Conservation (phyloP, 2,888 invertebrate genomes). For the Nomada ruficornis region DNA sequence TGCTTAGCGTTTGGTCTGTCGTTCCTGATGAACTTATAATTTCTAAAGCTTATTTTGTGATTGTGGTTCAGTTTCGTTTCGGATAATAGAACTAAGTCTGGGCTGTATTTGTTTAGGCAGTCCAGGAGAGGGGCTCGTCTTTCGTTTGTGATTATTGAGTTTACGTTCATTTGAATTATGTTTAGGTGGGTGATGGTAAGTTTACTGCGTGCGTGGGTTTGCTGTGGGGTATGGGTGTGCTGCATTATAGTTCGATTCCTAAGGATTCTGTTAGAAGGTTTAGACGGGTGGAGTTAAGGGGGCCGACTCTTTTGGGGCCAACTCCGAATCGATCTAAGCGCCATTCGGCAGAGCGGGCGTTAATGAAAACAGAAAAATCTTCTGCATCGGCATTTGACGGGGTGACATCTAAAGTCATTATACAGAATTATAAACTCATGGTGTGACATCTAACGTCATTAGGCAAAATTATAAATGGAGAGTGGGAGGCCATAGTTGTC, state of each 20-base stretch:
- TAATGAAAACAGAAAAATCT: too few species aligned
- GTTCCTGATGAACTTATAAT: not conserved
- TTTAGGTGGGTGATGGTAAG: not conserved
- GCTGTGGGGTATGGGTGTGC: not conserved
- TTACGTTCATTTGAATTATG: not conserved
- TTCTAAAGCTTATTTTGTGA: not conserved
- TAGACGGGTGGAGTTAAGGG: too few species aligned
- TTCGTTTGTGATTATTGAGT: not conserved
- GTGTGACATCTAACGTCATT: too few species aligned
- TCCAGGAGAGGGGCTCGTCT: not conserved
- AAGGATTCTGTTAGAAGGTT: too few species aligned
- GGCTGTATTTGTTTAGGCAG: not conserved
- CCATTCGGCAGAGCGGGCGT: too few species aligned
- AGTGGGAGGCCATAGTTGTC: too few species aligned
- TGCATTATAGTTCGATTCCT: not conserved
- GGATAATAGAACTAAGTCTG: not conserved
- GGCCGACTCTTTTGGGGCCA: too few species aligned
- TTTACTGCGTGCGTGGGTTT: not conserved
- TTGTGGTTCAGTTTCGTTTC: constrained; percentile 16
- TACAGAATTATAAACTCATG: too few species aligned
- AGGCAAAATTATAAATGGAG: too few species aligned
- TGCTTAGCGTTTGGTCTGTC: constrained; percentile 43
- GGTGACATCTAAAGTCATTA: too few species aligned
- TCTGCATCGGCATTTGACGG: too few species aligned
- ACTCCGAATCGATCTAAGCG: too few species aligned